Conservation (phyloP, 2,113 vertebrate species). For the Platysternon megacephalum region DNA sequence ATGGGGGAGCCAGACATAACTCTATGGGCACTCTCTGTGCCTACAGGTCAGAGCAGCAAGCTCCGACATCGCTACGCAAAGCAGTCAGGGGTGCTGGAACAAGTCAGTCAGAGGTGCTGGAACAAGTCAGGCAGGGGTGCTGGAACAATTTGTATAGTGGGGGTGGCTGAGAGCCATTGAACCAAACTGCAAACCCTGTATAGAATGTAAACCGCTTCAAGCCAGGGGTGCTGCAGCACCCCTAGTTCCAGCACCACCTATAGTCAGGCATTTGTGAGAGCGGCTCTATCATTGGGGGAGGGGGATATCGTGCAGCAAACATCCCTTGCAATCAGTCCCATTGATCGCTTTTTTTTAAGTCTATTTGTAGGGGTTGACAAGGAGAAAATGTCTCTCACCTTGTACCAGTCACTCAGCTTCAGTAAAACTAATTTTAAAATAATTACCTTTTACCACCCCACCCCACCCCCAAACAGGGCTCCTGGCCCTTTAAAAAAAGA, state of each 20-base stretch:
- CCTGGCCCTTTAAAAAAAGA: background rate
- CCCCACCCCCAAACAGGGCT: background rate
- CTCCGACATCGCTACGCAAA: background rate
- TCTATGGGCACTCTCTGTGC: fast-evolving
- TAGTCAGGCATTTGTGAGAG: too few species aligned
- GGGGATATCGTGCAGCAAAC: background rate
- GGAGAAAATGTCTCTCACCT: background rate
- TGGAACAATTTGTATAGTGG: too few species aligned
- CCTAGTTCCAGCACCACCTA: too few species aligned
- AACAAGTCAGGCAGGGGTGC: background rate
- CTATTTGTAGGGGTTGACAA: background rate
- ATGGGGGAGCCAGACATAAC: background rate
- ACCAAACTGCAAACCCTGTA: too few species aligned
- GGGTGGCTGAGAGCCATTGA: too few species aligned
- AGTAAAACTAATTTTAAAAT: background rate
- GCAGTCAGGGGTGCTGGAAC: too few species aligned
- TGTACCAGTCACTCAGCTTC: background rate
- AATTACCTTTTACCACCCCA: background rate
- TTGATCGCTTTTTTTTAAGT: background rate
- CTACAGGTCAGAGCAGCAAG: background rate
- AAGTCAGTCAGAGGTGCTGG: background rate
- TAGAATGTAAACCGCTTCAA: too few species aligned
- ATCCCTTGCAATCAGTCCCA: background rate
- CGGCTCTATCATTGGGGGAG: too few species aligned
- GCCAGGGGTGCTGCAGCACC: too few species aligned